Evolutionary conservation across 92 coral and sea anemone genomes (phyloP), one percentile per base, ranked within the genome.

Genomic region (Galaxea fascicularis): DNA sequence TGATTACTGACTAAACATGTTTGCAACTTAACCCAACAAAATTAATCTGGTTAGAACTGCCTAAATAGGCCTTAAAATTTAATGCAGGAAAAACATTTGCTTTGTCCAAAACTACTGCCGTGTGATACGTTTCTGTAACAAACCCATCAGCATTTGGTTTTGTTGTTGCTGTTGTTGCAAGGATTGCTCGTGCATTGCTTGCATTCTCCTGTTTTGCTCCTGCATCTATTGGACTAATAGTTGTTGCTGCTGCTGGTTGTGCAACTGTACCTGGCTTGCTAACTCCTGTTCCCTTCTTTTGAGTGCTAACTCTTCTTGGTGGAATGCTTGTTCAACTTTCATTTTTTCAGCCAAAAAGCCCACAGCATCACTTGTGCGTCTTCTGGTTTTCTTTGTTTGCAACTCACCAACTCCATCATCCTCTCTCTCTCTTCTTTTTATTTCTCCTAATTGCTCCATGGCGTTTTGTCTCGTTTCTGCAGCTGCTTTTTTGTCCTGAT

Each of bases 381-480:
- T 86, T 86, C 79, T 69, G 62, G 85, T 62, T 29, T 45, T 70
- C 71, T 44, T 79, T n/a, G 16, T 46, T 70, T 71, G 62, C 16
- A 78, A 28, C 47, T 86, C 69, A 30, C 62, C 65, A 31, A 30
- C 77, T 25, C 56, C 59, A 63, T 49, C 18, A 26, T 25, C 79
- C 20, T 73, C 88, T 35, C 53, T 78, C 69, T 66, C 56, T 73
- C 82, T 86, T 45, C 79, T 71, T 62, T 41, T 71, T 0, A 65
- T 79, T 74, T 69, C 53, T 28, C 81, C 86, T 58, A 85, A 30
- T 31, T 62, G 29, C 77, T 86, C 90, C 79, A 79, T 63, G n/a
- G 87, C 80, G 64, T 79, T 79, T 57, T 64, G 82, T 71, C 90
- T 46, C 39, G 56, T 76, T 44, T 80, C 86, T 87, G 80, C 81